These are phyloP conservation scores for Myoxocephalus aenaeus DNA, from an alignment of 2,797 vertebrate species.

Conservation along the genomic window DNA sequence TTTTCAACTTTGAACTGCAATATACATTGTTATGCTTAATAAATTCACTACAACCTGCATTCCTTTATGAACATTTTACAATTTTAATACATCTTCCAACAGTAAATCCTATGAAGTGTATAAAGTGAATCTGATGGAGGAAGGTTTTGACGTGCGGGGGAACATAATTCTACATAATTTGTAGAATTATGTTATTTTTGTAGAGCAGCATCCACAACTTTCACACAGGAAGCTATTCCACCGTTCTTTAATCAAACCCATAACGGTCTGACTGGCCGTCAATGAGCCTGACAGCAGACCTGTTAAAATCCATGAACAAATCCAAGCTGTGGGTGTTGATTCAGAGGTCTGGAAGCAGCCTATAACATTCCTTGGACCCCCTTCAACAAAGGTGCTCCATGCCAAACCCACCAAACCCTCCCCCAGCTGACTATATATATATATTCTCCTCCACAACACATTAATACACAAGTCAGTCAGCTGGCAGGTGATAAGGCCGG, in stretches of 20 bases:
- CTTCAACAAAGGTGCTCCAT: neutral
- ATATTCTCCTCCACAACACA: neutral
- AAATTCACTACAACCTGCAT: neutral
- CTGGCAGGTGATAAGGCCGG: slow-evolving; percentile 17
- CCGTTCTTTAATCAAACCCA: neutral
- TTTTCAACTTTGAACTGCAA: neutral
- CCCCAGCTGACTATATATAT: too few relatives aligned
- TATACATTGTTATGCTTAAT: neutral
- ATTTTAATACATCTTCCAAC: too few relatives aligned
- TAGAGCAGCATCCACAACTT: neutral
- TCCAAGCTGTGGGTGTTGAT: neutral
- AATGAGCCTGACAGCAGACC: neutral
- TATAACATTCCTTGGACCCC: neutral
- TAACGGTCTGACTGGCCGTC: neutral
- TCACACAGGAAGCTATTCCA: neutral
- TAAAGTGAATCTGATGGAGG: too few relatives aligned
- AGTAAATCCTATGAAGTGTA: too few relatives aligned
- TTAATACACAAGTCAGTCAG: neutral
- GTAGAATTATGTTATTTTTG: neutral
- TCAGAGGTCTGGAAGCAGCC: neutral
- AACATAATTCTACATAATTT: too few relatives aligned
- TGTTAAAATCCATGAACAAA: neutral
- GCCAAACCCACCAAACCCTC: neutral
- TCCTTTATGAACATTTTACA: neutral
- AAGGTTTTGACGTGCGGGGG: too few relatives aligned